A percentile compares a stretch with the other conserved stretches of the same genome.
Evolutionary conservation across 2,797 vertebrate species (phyloP).

Genomic region (Notolepis coatsorum): DNA sequence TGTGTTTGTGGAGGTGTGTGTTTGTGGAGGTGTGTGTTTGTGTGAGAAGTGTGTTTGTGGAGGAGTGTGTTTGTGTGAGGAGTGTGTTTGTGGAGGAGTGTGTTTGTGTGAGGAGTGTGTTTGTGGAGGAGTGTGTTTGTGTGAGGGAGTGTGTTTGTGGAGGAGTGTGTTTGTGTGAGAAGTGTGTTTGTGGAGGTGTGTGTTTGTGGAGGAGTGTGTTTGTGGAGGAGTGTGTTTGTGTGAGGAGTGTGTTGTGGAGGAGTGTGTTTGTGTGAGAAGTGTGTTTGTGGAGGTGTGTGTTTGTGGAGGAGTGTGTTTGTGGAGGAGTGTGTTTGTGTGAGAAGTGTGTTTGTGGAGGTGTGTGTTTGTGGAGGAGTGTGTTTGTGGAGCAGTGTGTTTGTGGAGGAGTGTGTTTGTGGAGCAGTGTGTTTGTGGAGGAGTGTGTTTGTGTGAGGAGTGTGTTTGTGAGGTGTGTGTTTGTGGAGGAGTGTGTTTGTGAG

Average conservation of each 20-base stretch:
- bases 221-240: slow-evolving; percentile 49
- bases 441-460: no score
- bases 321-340: no score
- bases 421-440: no score
- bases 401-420: no score
- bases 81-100: slow-evolving; percentile 39
- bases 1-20: slow-evolving; percentile 52
- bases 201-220: slow-evolving; percentile 54
- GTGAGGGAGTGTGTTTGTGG: slow-evolving; percentile 46
- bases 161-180: slow-evolving; percentile 58
- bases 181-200: slow-evolving; percentile 52
- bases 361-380: slow-evolving; percentile 46
- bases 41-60: no score
- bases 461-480: no score
- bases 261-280: no score
- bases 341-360: no score
- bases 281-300: no score
- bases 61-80: slow-evolving; percentile 58
- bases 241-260: slow-evolving; percentile 50
- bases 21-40: no score
- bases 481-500: slow-evolving; percentile 48
- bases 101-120: slow-evolving; percentile 52
- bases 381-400: no score
- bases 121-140: slow-evolving; percentile 53
- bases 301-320: no score